Base-by-base conservation (phyloP, 2,888 invertebrate species). In the Proisotoma minuta region DNA sequence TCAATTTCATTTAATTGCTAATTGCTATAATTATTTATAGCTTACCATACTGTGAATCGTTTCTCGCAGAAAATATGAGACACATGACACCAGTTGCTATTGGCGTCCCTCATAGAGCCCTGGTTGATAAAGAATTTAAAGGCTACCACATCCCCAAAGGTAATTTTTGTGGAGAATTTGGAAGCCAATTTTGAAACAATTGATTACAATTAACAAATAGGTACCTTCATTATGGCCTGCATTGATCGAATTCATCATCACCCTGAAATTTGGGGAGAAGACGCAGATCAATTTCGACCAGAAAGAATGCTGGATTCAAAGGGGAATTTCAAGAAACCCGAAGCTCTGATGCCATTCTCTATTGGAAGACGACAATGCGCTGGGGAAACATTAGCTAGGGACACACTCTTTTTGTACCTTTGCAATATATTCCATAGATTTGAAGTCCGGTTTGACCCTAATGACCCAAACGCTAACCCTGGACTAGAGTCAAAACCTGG, bases 301-400 rank as follows among this genome's bases (percentile, higher is more conserved):
- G 50, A 50, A 10, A 20, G 50, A 10, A 22, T 50, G 5, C 47
- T 47, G 10, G n/a, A 18, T 47, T 18, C 47, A 10, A 12, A 34
- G 8, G 34, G 34, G 12, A 34, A 34, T 8, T 34, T 34, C 34
- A 47, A 47, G 20, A 47, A 47, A 18, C 47, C 5, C 20, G 47
- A 47, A 10, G 47, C 47, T 18, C 47, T 47, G 10, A 10, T 47
- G 15, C 47, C 47, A 47, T 47, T 47, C 20, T 18, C 20, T 5
- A 18, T 18, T 18, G 47, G 47, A 47, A 10, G 20, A 18, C 10
- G 47, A 18, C 47, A 47, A 47, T 47, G 47, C n/a, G 20, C 20
- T 18, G 47, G 47, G 5, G 47, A 47, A 47, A 47, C 47, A 5
- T 47, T 47, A 18, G 47, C 47, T 5, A 47, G 47, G 47, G 47